Evolutionary conservation across 2,113 vertebrate species (phyloP).

Genomic region (Elephantulus edwardii): DNA sequence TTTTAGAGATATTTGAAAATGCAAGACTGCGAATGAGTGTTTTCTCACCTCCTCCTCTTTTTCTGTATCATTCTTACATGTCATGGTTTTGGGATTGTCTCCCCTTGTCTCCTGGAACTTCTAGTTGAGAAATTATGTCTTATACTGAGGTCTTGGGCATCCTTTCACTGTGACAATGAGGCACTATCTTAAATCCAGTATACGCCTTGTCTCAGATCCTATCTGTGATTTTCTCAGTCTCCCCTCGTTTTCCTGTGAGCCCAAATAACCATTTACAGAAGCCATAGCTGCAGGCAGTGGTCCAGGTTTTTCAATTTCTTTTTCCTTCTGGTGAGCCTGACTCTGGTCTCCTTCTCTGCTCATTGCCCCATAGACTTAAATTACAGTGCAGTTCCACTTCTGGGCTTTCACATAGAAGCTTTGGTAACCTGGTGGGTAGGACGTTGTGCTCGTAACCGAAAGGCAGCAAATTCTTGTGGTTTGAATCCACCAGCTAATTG

Average conservation of each 20-base stretch:
- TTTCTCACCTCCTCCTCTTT: not conserved
- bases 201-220: not conserved
- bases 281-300: too few relatives aligned
- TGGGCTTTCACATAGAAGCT: not conserved
- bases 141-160: rapidly evolving
- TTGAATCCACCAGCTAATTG: too few relatives aligned
- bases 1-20: not conserved
- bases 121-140: not conserved
- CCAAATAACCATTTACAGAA: not conserved
- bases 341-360: not conserved
- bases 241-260: not conserved
- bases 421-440: too few relatives aligned
- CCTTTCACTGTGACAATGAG: not conserved
- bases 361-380: not conserved
- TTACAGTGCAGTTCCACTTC: not conserved
- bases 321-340: not conserved
- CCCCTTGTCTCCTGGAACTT: not conserved
- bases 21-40: not conserved
- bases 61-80: not conserved
- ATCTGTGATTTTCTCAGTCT: not conserved
- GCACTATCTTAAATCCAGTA: not conserved
- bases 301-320: not conserved
- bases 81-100: not conserved
- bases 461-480: too few relatives aligned
- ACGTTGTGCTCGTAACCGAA: too few relatives aligned